phyloP scores from a whole-genome alignment of 1,140 invertebrate species.

The Hirudo medicinalis region DNA sequence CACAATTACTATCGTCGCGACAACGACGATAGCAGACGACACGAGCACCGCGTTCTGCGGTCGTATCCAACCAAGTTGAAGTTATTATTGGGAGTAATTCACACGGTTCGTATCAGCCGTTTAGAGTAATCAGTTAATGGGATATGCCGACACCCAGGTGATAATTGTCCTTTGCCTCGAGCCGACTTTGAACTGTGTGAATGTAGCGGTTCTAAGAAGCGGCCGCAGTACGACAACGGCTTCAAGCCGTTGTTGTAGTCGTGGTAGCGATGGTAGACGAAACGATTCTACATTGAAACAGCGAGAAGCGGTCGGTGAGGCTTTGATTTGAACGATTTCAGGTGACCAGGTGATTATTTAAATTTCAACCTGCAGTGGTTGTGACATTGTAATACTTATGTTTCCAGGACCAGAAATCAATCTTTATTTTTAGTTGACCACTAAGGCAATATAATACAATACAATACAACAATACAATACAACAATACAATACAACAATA shows the following conservation, averaged over 20 bases:
- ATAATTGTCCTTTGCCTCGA: neutral
- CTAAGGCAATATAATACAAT: too few relatives aligned
- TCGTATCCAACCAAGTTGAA: neutral
- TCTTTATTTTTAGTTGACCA: too few relatives aligned
- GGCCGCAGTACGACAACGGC: neutral
- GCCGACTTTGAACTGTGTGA: neutral
- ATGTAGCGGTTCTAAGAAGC: neutral
- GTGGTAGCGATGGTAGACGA: too few relatives aligned
- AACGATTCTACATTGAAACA: too few relatives aligned
- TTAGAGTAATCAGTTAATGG: neutral
- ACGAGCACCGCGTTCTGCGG: neutral
- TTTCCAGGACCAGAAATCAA: too few relatives aligned
- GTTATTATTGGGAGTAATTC: neutral
- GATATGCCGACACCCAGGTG: neutral
- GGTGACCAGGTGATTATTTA: too few relatives aligned
- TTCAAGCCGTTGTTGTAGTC: neutral
- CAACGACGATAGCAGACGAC: neutral
- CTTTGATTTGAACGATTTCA: too few relatives aligned
- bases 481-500: too few relatives aligned
- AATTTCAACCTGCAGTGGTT: too few relatives aligned
- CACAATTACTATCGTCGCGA: neutral
- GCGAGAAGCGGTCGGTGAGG: too few relatives aligned
- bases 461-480: too few relatives aligned
- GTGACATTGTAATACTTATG: too few relatives aligned
- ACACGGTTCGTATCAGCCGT: neutral